These are phyloP conservation scores for Caenorhabditis imperialis DNA, from an alignment of 2,888 invertebrate species.

Conservation along the genomic window DNA sequence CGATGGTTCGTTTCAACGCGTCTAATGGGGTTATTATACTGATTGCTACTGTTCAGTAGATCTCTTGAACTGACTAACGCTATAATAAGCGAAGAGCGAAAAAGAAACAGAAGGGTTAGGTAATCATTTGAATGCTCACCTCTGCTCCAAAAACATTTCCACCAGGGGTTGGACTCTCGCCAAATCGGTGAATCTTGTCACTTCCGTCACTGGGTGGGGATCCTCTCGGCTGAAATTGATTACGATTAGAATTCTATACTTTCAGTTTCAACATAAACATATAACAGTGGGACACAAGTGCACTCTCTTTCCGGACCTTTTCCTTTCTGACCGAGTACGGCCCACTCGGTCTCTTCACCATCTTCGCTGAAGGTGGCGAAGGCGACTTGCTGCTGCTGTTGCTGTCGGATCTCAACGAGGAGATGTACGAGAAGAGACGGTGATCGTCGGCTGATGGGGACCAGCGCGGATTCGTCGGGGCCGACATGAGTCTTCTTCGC, in stretches of 20 bases:
- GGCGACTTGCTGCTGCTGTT: conserved; percentile 41
- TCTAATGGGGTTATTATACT: too few species aligned
- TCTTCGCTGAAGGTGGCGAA: conserved; percentile 41
- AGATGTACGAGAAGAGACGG: conserved; percentile 27
- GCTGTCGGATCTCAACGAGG: conserved; percentile 13
- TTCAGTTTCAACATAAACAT: conserved; percentile 9
- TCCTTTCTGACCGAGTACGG: conserved; percentile 37
- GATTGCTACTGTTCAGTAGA: too few species aligned
- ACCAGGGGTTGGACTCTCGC: conserved; percentile 58
- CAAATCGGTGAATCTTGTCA: conserved; percentile 62
- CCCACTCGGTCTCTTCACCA: conserved; percentile 15
- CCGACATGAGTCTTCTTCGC: conserved; percentile 30
- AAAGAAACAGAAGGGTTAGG: too few species aligned
- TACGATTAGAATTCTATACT: background rate
- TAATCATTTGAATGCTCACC: conserved; percentile 42
- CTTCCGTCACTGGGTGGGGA: conserved; percentile 57
- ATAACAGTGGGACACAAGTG: background rate
- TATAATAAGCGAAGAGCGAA: too few species aligned
- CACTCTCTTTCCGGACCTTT: background rate
- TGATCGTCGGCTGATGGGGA: conserved; percentile 28
- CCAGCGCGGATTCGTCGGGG: conserved; percentile 45
- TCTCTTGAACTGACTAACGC: too few species aligned
- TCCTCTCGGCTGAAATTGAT: conserved; percentile 49
- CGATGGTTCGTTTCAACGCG: conserved; percentile 14
- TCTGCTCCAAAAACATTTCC: conserved; percentile 43